phyloP scores from a whole-genome alignment of 2,888 invertebrate genomes.

The Sarcophaga subvicina region DNA sequence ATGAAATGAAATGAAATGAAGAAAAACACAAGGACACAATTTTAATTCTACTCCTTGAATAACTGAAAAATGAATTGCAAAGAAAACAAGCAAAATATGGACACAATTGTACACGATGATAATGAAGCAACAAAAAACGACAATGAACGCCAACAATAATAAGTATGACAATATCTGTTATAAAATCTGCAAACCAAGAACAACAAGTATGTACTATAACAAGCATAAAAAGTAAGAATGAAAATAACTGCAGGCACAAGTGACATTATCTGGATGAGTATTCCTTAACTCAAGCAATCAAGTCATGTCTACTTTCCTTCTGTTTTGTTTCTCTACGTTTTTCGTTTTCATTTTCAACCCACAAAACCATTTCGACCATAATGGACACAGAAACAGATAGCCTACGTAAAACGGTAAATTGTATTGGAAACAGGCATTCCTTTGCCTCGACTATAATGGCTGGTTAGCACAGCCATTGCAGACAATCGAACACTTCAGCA shows the following conservation, averaged over 20 bases:
- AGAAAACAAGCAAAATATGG: constrained; percentile 5
- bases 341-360: neutral
- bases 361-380: neutral
- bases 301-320: constrained; percentile 61
- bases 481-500: constrained; percentile 38
- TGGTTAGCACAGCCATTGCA: constrained; percentile 33
- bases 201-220: neutral
- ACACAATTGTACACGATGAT: constrained; percentile 29
- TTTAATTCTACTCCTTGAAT: constrained; percentile 32
- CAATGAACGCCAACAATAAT: neutral
- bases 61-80: constrained; percentile 24
- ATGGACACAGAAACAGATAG: neutral
- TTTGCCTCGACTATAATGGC: constrained; percentile 50
- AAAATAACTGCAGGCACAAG: constrained; percentile 41
- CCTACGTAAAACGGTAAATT: constrained; percentile 46
- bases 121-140: constrained; percentile 9
- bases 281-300: constrained; percentile 62
- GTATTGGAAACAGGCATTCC: constrained; percentile 38
- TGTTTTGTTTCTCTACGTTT: neutral
- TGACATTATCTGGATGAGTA: constrained; percentile 61
- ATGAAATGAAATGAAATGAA: neutral
- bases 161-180: neutral
- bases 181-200: neutral
- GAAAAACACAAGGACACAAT: constrained; percentile 17
- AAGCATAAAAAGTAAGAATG: neutral